Conservation (phyloP, 2,113 vertebrate genomes). For the Poeciliopsis turrubarensis region DNA sequence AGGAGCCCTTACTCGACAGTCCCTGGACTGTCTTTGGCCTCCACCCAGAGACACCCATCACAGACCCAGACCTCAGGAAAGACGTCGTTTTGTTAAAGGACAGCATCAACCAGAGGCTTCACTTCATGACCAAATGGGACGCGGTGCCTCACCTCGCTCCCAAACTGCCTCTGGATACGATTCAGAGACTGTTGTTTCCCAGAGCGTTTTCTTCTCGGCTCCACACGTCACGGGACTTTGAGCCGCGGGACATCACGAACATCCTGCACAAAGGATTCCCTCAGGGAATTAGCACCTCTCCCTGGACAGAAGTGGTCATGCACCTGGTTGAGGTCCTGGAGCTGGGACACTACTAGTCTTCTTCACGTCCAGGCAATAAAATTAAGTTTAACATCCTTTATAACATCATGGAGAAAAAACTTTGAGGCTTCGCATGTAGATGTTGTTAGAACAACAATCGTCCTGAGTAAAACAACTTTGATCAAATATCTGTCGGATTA, state of each 20-base stretch:
- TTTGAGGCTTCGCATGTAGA: not conserved
- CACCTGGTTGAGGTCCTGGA: constrained; percentile 70
- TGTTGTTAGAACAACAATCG: not conserved
- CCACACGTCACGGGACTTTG: constrained; percentile 34
- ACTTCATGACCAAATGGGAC: constrained; percentile 59
- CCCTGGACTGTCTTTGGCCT: constrained; percentile 55
- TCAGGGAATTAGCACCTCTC: constrained; percentile 34
- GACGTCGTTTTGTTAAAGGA: constrained; percentile 42
- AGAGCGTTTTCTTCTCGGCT: constrained; percentile 64
- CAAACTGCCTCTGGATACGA: constrained; percentile 57
- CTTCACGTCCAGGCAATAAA: not conserved
- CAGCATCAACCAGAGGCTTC: constrained; percentile 2
- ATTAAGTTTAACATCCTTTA: not conserved
- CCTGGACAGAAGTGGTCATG: constrained; percentile 77
- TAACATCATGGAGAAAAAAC: no score
- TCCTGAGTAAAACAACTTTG: not conserved
- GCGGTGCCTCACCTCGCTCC: constrained; percentile 23
- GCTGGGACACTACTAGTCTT: constrained; percentile 63
- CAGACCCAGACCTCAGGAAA: constrained; percentile 51
- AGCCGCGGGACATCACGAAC: constrained; percentile 47
- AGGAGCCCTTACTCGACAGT: constrained; percentile 10
- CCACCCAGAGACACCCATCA: constrained; percentile 17
- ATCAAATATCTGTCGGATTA: not conserved
- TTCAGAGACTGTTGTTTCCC: constrained; percentile 70
- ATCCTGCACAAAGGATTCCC: constrained; percentile 40